phyloP scores from a whole-genome alignment of 2,113 vertebrate species.

The Accipiter virgatus region DNA sequence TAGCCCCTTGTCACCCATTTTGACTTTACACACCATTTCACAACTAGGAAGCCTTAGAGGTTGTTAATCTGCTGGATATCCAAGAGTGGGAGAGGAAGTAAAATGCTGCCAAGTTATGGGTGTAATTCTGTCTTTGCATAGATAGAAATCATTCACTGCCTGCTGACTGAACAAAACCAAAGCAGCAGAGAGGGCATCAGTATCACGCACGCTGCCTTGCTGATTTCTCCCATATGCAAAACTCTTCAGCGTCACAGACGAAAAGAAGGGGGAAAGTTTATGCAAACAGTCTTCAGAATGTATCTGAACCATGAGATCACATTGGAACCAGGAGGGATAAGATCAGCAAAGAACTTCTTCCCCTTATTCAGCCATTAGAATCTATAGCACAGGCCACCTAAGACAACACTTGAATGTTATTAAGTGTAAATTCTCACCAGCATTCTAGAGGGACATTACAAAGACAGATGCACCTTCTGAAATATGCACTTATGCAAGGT shows the following conservation, averaged over 20 bases:
- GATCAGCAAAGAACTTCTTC: neutral
- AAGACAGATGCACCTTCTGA: neutral
- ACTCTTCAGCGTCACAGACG: neutral
- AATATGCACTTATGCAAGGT: neutral
- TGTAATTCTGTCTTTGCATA: neutral
- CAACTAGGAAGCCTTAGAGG: constrained; percentile 10
- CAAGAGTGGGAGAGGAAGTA: constrained; percentile 34
- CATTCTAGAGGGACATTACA: neutral
- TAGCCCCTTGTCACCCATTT: neutral
- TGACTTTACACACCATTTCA: constrained; percentile 47
- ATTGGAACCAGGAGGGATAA: neutral
- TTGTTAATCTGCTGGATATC: neutral
- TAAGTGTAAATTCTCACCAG: neutral
- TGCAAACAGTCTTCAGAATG: neutral
- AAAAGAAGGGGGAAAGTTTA: neutral
- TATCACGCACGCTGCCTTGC: neutral
- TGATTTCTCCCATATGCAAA: neutral
- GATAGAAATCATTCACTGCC: neutral
- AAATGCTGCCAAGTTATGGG: constrained; percentile 2
- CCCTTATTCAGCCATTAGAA: neutral
- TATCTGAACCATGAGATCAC: neutral
- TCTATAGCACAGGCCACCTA: neutral
- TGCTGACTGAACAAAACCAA: neutral
- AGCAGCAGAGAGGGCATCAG: neutral
- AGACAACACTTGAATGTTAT: neutral